Evolutionary conservation across 2,888 invertebrate species (phyloP), one percentile per base, ranked within the genome.

Genomic region (Drosophila sordidula): DNA sequence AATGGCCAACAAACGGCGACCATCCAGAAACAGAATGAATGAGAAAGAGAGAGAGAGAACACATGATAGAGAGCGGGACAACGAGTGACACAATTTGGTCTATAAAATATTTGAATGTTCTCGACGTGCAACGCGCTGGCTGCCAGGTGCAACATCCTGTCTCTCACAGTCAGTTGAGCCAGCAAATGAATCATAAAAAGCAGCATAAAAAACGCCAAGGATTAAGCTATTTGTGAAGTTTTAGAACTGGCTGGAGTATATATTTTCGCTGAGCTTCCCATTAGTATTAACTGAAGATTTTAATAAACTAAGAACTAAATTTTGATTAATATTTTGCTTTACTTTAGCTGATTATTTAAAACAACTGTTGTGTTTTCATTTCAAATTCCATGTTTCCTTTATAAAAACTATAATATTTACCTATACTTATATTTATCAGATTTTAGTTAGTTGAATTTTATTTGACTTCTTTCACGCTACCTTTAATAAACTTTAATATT

Each of bases 21-120:
- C 68, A 46, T 51, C 50, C 18, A 22, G n/a, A 8, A 14, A 12
- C 14, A 41, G 16, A 42, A 11, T n/a, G 50, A 41, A 16, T 41
- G 42, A 56, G 74, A 77, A 73, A 73, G 2, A 14, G 16, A n/a
- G 36, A 38, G 70, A 46, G 1, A 16, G 0, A 18, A n/a, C n/a
- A n/a, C n/a, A n/a, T 2, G 49, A 22, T 18, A 42, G 26, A 42
- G 11, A 9, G 29, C 51, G 36, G 22, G 55, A 11, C 14, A 45
- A 11, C 41, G 52, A 70, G 68, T 81, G 78, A 78, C 83, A 87
- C 75, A 81, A 73, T 83, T 85, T 76, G 58, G 54, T 56, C 61
- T 59, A 88, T 89, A 87, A 89, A 85, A 80, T 66, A 78, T 80
- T 83, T 61, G 65, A 81, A 87, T 80, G 74, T 49, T 44, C 78